Percentiles rank a stretch among this genome's conserved stretches.
These are phyloP conservation scores for Darevskia nairensis DNA, from an alignment of 2,797 vertebrate genomes.

Conservation along the genomic window DNA sequence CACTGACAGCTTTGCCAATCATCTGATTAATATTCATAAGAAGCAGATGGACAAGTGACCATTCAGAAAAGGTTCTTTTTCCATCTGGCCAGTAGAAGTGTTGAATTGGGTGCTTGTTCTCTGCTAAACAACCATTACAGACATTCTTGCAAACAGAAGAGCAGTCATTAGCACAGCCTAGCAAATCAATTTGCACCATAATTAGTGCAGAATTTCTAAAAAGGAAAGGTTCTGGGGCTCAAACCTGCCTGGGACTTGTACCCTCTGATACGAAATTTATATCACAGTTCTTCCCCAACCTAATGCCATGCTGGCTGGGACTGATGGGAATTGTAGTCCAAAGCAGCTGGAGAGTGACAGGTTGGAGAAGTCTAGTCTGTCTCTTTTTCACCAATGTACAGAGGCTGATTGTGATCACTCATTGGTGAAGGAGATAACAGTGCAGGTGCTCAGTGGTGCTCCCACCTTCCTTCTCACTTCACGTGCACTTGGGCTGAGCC, in stretches of 20 bases:
- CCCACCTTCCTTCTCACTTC: neutral
- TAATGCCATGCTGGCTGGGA: too few relatives aligned
- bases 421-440: neutral
- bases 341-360: too few relatives aligned
- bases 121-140: neutral
- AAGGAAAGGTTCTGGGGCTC: neutral
- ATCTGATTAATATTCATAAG: slow-evolving; percentile 73
- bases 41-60: slow-evolving; percentile 57
- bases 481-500: neutral
- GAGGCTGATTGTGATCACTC: neutral
- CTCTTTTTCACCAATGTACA: neutral
- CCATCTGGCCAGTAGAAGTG: neutral
- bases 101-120: neutral
- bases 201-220: neutral
- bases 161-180: neutral
- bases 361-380: neutral
- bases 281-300: neutral
- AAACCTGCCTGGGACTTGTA: neutral
- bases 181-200: neutral
- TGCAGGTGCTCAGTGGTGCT: neutral
- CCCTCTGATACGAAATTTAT: neutral
- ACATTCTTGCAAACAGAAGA: neutral
- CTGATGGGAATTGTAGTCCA: too few relatives aligned
- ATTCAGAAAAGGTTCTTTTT: neutral
- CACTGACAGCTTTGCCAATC: neutral